Conservation (phyloP, 2,113 vertebrate species). For the Spea multiplicata region DNA sequence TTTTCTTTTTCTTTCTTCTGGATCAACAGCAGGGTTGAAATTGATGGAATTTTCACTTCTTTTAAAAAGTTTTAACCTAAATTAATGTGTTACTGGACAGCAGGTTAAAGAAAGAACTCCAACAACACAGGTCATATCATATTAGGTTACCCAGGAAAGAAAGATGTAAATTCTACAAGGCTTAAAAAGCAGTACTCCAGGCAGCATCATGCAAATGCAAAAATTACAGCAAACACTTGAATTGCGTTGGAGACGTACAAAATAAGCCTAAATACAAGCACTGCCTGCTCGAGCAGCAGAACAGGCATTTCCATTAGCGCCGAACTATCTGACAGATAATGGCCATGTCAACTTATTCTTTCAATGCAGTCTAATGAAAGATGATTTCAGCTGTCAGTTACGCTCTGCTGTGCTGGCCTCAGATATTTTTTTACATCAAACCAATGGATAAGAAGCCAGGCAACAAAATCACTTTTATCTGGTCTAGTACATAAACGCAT, state of each 20-base stretch:
- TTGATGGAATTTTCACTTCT: too few relatives aligned
- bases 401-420: slow-evolving; percentile 21
- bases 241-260: neutral
- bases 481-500: neutral
- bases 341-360: slow-evolving; percentile 48
- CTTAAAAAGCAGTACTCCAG: neutral
- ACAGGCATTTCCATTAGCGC: slow-evolving; percentile 51
- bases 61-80: too few relatives aligned
- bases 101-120: too few relatives aligned
- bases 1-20: too few relatives aligned
- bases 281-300: slow-evolving; percentile 17
- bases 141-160: too few relatives aligned
- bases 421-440: slow-evolving; percentile 53
- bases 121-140: too few relatives aligned
- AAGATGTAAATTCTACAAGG: too few relatives aligned
- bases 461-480: slow-evolving; percentile 54
- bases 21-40: too few relatives aligned
- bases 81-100: too few relatives aligned
- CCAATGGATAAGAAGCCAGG: slow-evolving; percentile 56
- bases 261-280: neutral
- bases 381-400: slow-evolving; percentile 52
- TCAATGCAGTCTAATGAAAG: slow-evolving; percentile 57
- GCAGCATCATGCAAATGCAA: neutral
- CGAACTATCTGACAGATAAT: slow-evolving; percentile 52
- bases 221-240: neutral